Evolutionary conservation across 1,140 invertebrate genomes (phyloP).

Genomic region (Leptinotarsa defecta): DNA sequence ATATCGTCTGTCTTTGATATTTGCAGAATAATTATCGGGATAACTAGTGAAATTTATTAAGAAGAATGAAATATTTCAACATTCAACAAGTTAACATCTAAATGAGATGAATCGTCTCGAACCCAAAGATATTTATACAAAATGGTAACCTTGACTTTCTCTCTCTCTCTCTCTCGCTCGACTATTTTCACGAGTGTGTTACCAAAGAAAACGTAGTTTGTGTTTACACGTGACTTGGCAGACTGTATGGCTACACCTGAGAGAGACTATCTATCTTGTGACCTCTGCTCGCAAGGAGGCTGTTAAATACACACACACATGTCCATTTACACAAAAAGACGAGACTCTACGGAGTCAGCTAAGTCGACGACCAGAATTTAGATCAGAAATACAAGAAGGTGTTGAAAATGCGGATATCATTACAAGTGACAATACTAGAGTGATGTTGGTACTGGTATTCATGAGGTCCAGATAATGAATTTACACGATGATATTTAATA

Average conservation of each 20-base stretch:
- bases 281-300: background rate
- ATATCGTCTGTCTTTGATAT: no score
- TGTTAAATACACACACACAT: background rate
- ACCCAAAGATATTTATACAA: background rate
- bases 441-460: no score
- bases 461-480: no score
- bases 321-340: no score
- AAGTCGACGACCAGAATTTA: background rate
- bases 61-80: no score
- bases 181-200: background rate
- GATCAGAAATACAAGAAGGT: background rate
- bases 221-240: conserved; percentile 3
- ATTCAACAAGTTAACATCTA: no score
- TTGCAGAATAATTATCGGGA: no score
- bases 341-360: background rate
- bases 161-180: background rate
- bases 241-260: conserved; percentile 7
- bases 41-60: no score
- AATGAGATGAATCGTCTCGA: background rate
- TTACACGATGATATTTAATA: no score
- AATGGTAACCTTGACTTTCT: background rate
- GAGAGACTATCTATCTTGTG: background rate
- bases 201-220: conserved; percentile 5
- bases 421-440: no score
- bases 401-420: no score